Conservation (phyloP, 2,797 vertebrate genomes). For the Macropus fuliginosus region DNA sequence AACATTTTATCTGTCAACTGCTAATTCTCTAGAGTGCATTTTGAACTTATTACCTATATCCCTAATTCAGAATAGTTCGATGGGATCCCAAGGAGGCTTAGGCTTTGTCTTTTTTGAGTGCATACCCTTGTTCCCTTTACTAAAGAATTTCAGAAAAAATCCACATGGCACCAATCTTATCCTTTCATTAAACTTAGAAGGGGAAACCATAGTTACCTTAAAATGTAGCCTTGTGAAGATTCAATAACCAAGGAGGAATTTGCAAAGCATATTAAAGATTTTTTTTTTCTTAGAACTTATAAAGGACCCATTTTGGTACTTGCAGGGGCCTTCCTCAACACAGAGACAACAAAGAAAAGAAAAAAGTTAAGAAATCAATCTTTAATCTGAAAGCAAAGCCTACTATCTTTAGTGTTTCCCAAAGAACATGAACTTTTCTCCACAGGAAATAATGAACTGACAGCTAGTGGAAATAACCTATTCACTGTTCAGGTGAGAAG, state of each 20-base stretch:
- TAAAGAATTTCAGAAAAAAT: background rate
- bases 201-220: background rate
- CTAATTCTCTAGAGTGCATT: background rate
- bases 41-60: background rate
- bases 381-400: background rate
- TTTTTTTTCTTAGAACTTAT: background rate
- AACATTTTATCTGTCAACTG: background rate
- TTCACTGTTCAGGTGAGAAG: background rate
- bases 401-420: background rate
- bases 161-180: background rate
- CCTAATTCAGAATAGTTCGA: background rate
- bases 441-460: background rate
- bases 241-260: background rate
- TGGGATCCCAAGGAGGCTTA: background rate
- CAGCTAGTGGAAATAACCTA: background rate
- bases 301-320: background rate
- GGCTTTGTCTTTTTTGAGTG: background rate
- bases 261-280: background rate
- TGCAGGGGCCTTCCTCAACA: background rate
- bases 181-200: background rate
- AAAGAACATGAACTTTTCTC: background rate
- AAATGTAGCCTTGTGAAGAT: background rate
- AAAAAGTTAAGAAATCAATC: background rate
- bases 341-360: background rate
- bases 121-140: background rate